Conservation (phyloP, 2,797 vertebrate species). For the Atherinosoma microstoma region DNA sequence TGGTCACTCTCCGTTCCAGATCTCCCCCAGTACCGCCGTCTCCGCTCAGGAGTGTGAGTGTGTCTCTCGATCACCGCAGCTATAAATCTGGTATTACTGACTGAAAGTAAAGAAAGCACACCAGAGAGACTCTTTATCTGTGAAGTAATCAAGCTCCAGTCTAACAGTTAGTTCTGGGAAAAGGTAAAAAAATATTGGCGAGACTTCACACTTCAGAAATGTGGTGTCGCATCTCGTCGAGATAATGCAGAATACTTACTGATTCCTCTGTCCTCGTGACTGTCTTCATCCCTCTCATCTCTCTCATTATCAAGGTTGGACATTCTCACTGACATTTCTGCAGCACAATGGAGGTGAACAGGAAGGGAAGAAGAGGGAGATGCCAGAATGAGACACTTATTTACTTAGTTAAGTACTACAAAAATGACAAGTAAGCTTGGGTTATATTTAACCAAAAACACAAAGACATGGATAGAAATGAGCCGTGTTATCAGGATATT, state of each 20-base stretch:
- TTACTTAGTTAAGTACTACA: not conserved
- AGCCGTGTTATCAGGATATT: not conserved
- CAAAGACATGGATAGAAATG: not conserved
- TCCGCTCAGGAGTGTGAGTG: constrained; percentile 94
- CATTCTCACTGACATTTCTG: constrained; percentile 99
- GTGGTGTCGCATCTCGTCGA: not conserved
- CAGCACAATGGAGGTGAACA: constrained; percentile 26
- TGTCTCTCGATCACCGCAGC: constrained; percentile 97
- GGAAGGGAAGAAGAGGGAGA: constrained; percentile 2
- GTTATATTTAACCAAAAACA: not conserved
- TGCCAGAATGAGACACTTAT: not conserved
- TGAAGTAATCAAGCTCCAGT: not conserved
- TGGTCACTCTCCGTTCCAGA: constrained; percentile 98
- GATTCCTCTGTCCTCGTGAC: constrained; percentile 97
- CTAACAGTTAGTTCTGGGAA: not conserved
- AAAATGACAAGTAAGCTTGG: not conserved
- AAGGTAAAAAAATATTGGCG: not conserved
- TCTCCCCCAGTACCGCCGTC: constrained; percentile 96
- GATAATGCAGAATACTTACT: constrained; percentile 82
- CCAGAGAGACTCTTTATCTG: constrained; percentile 10
- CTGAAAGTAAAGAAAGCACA: constrained; percentile 76
- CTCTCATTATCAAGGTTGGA: constrained; percentile 98
- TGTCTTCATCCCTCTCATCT: constrained; percentile 96
- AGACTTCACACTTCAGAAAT: not conserved
- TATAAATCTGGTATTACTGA: constrained; percentile 97